Evolutionary conservation across 2,888 invertebrate genomes (phyloP).

Genomic region (Tetragonula carbonaria): DNA sequence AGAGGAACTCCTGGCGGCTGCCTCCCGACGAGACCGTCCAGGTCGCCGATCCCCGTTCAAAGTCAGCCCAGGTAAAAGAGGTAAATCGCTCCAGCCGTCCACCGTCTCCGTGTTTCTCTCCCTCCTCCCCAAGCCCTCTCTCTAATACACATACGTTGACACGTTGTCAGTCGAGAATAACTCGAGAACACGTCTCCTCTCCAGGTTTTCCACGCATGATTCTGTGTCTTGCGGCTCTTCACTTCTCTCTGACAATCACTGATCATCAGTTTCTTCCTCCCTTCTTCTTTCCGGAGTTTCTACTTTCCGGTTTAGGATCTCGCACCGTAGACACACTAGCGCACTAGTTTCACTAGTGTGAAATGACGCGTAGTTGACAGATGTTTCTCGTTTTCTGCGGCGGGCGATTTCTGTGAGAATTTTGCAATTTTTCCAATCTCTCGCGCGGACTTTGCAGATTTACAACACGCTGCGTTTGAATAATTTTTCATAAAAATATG

Average conservation of each 20-base stretch:
- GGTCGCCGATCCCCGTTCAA: conserved; percentile 94
- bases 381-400: background rate
- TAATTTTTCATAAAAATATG: too few species aligned
- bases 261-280: background rate
- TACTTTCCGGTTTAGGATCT: background rate
- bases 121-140: background rate
- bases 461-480: too few species aligned
- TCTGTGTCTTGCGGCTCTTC: background rate
- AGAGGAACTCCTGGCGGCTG: conserved; percentile 96
- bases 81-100: conserved; percentile 75
- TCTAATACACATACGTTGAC: background rate
- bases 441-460: too few species aligned
- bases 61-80: conserved; percentile 88
- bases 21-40: conserved; percentile 96
- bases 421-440: too few species aligned
- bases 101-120: conserved; percentile 17
- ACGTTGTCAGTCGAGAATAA: conserved; percentile 8
- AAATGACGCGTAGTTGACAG: background rate
- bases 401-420: background rate
- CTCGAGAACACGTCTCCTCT: conserved; percentile 17
- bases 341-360: background rate
- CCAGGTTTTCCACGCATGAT: conserved; percentile 53
- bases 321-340: conserved; percentile 11
- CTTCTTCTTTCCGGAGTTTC: background rate
- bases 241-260: background rate